A percentile compares a stretch with the other conserved stretches of the same genome.
These are phyloP conservation scores for Microtus pennsylvanicus DNA, from an alignment of 2,113 vertebrate genomes.

Conservation along the genomic window DNA sequence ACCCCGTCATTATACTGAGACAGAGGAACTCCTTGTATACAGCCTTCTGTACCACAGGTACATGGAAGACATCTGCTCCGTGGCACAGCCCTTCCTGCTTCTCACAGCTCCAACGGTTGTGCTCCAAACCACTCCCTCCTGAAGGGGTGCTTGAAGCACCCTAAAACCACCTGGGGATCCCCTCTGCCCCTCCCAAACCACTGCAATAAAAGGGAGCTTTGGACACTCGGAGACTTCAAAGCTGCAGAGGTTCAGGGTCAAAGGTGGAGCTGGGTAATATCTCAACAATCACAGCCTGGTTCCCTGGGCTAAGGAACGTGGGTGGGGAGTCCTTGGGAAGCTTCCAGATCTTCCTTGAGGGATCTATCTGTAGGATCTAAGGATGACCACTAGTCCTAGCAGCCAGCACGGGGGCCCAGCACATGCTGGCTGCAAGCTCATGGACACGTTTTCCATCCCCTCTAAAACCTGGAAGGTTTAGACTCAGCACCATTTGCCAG, in stretches of 20 bases:
- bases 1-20: neutral
- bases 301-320: neutral
- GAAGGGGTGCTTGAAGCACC: neutral
- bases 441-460: neutral
- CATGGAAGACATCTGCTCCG: neutral
- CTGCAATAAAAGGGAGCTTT: conserved; percentile 39
- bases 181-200: neutral
- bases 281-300: neutral
- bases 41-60: neutral
- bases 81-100: neutral
- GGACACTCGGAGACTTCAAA: conserved; percentile 52
- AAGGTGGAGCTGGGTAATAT: conserved; percentile 45
- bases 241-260: conserved; percentile 9
- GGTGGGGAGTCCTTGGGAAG: neutral
- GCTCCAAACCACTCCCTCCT: neutral
- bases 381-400: neutral
- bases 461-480: neutral
- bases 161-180: neutral
- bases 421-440: neutral
- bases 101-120: neutral
- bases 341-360: neutral
- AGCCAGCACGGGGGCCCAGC: neutral
- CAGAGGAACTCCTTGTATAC: neutral
- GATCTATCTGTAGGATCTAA: neutral
- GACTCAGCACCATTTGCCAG: neutral